A percentile compares a stretch with the other conserved stretches of the same genome.
These are phyloP conservation scores for Notarius lentiginosus DNA, from an alignment of 2,113 vertebrate species.

Conservation along the genomic window DNA sequence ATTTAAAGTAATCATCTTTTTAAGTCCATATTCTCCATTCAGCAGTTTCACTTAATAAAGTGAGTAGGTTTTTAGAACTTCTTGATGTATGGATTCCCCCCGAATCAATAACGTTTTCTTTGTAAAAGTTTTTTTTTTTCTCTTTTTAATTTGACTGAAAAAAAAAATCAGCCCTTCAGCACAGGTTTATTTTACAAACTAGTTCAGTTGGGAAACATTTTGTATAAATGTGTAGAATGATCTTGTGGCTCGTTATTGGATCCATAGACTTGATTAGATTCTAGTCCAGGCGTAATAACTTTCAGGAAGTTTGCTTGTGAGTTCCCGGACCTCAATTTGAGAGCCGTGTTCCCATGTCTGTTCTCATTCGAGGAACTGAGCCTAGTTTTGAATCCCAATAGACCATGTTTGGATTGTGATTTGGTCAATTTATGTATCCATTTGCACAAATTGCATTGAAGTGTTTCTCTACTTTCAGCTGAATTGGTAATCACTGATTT, in stretches of 20 bases:
- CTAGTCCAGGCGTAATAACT: neutral
- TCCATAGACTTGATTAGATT: neutral
- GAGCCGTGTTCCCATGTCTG: neutral
- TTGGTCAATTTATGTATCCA: neutral
- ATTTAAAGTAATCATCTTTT: conserved; percentile 62
- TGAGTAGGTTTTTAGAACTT: conserved; percentile 66
- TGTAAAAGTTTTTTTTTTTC: neutral
- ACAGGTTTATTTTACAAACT: neutral
- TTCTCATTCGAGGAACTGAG: neutral
- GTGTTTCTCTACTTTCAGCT: neutral
- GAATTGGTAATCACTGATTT: neutral
- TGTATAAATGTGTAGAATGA: neutral
- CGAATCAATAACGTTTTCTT: neutral
- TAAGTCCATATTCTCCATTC: conserved; percentile 76
- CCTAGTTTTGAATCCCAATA: neutral
- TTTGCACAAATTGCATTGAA: neutral
- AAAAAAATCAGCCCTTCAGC: neutral
- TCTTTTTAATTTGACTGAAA: neutral
- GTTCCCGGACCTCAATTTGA: neutral
- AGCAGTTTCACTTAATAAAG: conserved; percentile 90
- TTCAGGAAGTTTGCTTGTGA: neutral
- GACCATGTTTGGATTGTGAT: neutral
- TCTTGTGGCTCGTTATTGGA: neutral
- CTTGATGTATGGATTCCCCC: conserved; percentile 6
- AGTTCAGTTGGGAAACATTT: neutral